phyloP scores from a whole-genome alignment of 2,888 invertebrate genomes.

The Torymus auratus region DNA sequence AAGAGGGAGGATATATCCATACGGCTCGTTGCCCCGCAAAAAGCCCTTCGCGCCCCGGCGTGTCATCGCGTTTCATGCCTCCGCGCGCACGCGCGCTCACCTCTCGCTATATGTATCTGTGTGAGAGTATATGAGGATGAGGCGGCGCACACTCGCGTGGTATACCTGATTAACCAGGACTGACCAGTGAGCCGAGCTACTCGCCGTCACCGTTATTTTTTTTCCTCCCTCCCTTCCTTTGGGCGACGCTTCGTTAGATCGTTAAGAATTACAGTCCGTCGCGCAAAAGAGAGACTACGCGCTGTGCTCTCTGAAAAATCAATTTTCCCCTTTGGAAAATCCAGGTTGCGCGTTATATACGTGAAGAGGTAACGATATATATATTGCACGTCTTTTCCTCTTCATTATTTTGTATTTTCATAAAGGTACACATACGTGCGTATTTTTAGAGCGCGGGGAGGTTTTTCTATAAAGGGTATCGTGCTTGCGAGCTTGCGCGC shows the following conservation, averaged over 20 bases:
- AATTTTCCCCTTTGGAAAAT: constrained; percentile 36
- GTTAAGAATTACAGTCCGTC: constrained; percentile 70
- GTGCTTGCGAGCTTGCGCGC: constrained; percentile 3
- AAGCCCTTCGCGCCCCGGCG: constrained; percentile 54
- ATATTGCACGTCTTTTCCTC: not conserved
- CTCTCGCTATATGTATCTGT: not conserved
- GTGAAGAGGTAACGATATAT: no score
- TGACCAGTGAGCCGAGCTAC: constrained; percentile 68
- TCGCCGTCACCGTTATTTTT: constrained; percentile 54
- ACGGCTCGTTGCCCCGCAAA: constrained; percentile 62
- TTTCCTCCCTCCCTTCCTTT: not conserved
- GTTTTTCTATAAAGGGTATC: constrained; percentile 39
- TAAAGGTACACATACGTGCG: not conserved
- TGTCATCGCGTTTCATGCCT: not conserved
- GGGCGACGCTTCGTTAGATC: constrained; percentile 68
- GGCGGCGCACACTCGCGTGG: constrained; percentile 27
- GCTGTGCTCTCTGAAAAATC: constrained; percentile 13
- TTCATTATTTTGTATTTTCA: constrained; percentile 28
- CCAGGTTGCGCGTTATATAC: no score
- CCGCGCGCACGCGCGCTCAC: not conserved
- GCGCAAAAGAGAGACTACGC: constrained; percentile 11
- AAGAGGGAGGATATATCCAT: not conserved
- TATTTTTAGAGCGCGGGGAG: not conserved
- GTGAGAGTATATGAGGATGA: not conserved
- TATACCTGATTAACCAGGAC: constrained; percentile 72